Evolutionary conservation across 1,140 invertebrate genomes (phyloP).

Genomic region (Drosophila sulfurigaster): DNA sequence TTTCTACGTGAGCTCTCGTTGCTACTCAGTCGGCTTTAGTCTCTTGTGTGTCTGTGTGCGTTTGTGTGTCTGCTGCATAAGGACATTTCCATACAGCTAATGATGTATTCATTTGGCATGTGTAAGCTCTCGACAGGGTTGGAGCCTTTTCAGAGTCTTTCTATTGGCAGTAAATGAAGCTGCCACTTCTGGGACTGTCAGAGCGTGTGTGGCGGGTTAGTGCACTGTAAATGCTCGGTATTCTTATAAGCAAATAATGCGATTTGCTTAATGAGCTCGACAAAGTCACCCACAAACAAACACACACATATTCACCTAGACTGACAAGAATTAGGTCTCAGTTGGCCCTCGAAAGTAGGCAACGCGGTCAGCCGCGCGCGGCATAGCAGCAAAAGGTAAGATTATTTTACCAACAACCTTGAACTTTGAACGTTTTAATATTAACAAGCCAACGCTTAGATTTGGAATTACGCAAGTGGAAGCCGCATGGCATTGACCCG

Average conservation of each 20-base stretch:
- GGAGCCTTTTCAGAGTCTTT: slow-evolving; percentile 54
- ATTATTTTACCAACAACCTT: slow-evolving; percentile 51
- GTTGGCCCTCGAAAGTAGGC: slow-evolving; percentile 44
- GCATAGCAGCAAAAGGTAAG: neutral
- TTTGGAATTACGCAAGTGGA: slow-evolving; percentile 25
- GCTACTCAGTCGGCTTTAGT: slow-evolving; percentile 55
- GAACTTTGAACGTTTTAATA: slow-evolving; percentile 67
- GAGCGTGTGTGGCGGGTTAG: slow-evolving; percentile 52
- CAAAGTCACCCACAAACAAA: slow-evolving; percentile 12
- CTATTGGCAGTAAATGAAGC: slow-evolving; percentile 75
- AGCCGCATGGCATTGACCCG: slow-evolving; percentile 20
- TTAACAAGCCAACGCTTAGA: slow-evolving; percentile 50
- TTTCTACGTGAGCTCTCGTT: slow-evolving; percentile 15
- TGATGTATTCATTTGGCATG: slow-evolving; percentile 75
- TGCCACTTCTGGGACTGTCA: slow-evolving; percentile 59
- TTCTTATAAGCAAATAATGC: slow-evolving; percentile 74
- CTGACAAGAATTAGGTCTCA: slow-evolving; percentile 9
- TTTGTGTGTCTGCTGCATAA: slow-evolving; percentile 28
- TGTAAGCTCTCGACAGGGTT: slow-evolving; percentile 34
- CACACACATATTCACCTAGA: neutral
- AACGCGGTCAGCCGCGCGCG: slow-evolving; percentile 50
- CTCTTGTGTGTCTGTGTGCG: slow-evolving; percentile 49
- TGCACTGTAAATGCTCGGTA: slow-evolving; percentile 68
- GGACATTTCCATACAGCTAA: slow-evolving; percentile 77
- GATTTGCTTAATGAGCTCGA: slow-evolving; percentile 75